phyloP scores from a whole-genome alignment of 2,113 vertebrate genomes.

The Corythoichthys haematopterus region DNA sequence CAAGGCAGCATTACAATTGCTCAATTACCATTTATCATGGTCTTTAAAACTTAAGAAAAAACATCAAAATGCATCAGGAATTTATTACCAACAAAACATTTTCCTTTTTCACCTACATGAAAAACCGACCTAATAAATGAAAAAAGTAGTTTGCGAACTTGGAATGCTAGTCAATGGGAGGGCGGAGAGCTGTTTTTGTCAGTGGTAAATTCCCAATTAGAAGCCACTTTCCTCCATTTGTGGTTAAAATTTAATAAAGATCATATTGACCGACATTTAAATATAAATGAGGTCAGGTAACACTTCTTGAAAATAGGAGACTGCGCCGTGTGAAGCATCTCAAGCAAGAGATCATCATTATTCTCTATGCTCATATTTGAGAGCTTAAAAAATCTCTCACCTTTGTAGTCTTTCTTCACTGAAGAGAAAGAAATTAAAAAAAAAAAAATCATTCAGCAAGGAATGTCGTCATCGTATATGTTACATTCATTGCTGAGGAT shows the following conservation, averaged over 20 bases:
- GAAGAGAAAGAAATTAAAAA: not conserved
- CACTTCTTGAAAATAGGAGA: not conserved
- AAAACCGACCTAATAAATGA: not conserved
- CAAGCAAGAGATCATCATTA: conserved; percentile 1
- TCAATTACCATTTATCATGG: not conserved
- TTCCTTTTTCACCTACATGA: not conserved
- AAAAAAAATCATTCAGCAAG: conserved; percentile 20
- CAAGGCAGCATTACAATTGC: not conserved
- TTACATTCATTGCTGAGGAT: conserved; percentile 49
- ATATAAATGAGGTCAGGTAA: conserved; percentile 2
- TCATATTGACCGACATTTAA: not conserved
- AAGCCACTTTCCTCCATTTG: not conserved
- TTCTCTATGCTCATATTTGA: conserved; percentile 7
- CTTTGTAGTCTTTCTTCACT: conserved; percentile 12
- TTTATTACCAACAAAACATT: not conserved
- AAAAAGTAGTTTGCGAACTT: not conserved
- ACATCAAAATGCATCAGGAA: conserved; percentile 1
- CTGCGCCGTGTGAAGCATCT: conserved; percentile 9
- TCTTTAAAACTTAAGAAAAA: not conserved
- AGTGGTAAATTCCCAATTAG: not conserved
- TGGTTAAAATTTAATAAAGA: not conserved
- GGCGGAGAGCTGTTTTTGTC: not conserved
- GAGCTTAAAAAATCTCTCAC: conserved; percentile 13
- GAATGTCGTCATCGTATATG: conserved; percentile 23
- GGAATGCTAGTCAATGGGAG: not conserved